Conservation (phyloP, 2,797 vertebrate species). For the Melanotaenia maccullochi region DNA sequence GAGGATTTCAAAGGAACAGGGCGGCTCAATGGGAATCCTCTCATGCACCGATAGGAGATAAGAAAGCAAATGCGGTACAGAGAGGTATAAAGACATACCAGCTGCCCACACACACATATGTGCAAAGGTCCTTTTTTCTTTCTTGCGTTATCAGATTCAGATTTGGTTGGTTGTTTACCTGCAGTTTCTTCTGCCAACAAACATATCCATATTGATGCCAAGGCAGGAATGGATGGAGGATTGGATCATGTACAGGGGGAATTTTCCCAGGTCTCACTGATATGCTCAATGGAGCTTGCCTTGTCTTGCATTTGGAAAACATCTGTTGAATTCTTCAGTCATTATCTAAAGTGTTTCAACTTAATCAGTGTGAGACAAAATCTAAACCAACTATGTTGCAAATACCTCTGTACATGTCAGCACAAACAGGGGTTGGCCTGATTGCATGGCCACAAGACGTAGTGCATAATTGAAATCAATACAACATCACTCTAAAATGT, state of each 20-base stretch:
- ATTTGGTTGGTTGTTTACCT: constrained; percentile 68
- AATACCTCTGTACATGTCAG: constrained; percentile 38
- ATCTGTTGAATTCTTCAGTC: constrained; percentile 67
- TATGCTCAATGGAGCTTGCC: constrained; percentile 53
- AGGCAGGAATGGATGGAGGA: constrained; percentile 31
- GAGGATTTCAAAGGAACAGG: constrained; percentile 69
- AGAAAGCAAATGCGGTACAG: constrained; percentile 42
- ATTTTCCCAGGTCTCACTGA: constrained; percentile 51
- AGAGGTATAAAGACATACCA: constrained; percentile 46
- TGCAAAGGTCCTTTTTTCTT: constrained; percentile 44
- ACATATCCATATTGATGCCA: constrained; percentile 23
- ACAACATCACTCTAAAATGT: not conserved
- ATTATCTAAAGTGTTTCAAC: constrained; percentile 39
- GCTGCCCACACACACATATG: constrained; percentile 50
- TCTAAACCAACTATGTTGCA: constrained; percentile 8
- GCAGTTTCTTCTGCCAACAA: constrained; percentile 50
- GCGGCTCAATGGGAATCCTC: constrained; percentile 57
- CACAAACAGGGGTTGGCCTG: constrained; percentile 7
- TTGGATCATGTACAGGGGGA: constrained; percentile 29
- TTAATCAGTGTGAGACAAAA: constrained; percentile 17
- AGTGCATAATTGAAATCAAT: constrained; percentile 4
- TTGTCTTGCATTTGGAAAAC: constrained; percentile 68
- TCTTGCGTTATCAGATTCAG: constrained; percentile 54
- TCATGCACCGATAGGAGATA: constrained; percentile 67
- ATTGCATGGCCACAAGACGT: not conserved